These are phyloP conservation scores for Percopsis omiscomaycus DNA, from an alignment of 2,797 vertebrate species.

Conservation along the genomic window DNA sequence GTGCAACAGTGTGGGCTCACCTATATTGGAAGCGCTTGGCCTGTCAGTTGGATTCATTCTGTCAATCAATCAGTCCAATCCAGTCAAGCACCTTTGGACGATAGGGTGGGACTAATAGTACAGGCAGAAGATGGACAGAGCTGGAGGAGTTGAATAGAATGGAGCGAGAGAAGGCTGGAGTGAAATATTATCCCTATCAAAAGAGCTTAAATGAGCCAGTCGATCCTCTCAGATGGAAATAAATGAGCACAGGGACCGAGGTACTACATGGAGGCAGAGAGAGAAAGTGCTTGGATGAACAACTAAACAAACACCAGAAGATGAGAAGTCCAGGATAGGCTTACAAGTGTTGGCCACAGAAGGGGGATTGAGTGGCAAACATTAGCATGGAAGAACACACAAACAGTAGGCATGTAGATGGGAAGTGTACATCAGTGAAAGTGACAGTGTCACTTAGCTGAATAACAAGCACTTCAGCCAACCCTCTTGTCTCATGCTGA, in stretches of 20 bases:
- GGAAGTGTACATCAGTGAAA: conserved; percentile 34
- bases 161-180: conserved; percentile 18
- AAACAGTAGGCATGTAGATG: conserved; percentile 19
- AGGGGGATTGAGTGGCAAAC: background rate
- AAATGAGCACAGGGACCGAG: conserved; percentile 64
- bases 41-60: conserved; percentile 28
- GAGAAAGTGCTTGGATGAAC: conserved; percentile 27
- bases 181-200: conserved; percentile 65
- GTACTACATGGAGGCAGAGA: conserved; percentile 42
- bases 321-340: conserved; percentile 10
- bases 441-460: conserved; percentile 47
- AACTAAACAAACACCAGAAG: conserved; percentile 31
- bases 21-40: conserved; percentile 30
- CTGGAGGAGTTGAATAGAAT: conserved; percentile 25
- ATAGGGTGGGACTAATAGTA: conserved; percentile 44
- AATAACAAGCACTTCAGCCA: conserved; percentile 13
- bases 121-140: conserved; percentile 31
- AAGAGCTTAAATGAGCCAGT: conserved; percentile 64
- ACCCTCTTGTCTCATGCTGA: conserved; percentile 8
- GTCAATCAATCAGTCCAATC: conserved; percentile 25
- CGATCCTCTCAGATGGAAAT: conserved; percentile 67
- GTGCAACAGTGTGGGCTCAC: conserved; percentile 27
- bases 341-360: conserved; percentile 10
- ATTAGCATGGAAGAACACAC: background rate
- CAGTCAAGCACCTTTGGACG: conserved; percentile 32